Conservation (phyloP, 2,888 invertebrate species). For the Leptinotarsa juncta region DNA sequence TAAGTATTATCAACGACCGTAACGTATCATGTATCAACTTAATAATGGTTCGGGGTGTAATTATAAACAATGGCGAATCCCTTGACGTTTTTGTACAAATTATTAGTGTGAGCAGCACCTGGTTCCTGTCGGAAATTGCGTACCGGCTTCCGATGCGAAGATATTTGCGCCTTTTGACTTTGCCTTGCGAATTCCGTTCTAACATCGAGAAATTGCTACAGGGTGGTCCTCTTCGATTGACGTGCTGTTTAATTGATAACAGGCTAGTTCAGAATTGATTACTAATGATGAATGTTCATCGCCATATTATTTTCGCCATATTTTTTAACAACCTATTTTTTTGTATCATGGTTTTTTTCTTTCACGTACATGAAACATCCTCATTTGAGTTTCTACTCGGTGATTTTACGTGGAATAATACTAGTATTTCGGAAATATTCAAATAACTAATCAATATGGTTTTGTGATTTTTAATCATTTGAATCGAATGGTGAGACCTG, state of each 20-base stretch:
- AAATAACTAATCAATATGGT: too few relatives aligned
- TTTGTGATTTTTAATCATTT: too few relatives aligned
- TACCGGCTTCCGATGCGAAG: conserved; percentile 32
- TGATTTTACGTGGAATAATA: too few relatives aligned
- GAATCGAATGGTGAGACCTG: too few relatives aligned
- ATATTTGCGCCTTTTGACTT: conserved; percentile 25
- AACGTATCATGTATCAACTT: conserved; percentile 45
- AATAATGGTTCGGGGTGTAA: conserved; percentile 39
- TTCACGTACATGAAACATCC: too few relatives aligned
- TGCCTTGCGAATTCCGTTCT: conserved; percentile 21
- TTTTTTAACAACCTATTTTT: too few relatives aligned
- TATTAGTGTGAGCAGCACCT: conserved; percentile 45
- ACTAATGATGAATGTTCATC: not conserved
- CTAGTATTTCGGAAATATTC: too few relatives aligned
- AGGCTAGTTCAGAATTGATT: not conserved
- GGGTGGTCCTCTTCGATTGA: not conserved
- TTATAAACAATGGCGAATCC: conserved; percentile 47
- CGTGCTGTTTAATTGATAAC: not conserved
- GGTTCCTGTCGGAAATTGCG: conserved; percentile 50
- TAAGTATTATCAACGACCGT: conserved; percentile 26
- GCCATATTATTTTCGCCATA: too few relatives aligned
- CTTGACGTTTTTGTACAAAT: conserved; percentile 45
- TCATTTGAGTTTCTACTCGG: too few relatives aligned
- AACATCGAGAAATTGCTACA: not conserved
- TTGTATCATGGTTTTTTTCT: too few relatives aligned